Conservation (phyloP, 1,140 invertebrate species). For the Rhyacophila brunnea region DNA sequence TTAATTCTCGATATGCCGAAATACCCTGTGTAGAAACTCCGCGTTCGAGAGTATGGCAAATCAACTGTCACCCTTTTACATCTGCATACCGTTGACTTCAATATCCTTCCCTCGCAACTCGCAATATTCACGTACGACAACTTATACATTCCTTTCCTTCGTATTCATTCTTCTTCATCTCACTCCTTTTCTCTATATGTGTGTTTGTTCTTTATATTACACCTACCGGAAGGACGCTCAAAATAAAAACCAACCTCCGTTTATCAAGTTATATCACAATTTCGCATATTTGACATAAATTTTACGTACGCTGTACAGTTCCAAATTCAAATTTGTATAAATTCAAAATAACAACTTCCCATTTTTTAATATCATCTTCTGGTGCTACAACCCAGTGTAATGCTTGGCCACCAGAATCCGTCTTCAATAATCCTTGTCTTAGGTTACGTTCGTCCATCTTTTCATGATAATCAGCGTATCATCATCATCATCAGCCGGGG, state of each 20-base stretch:
- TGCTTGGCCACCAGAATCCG: too few relatives aligned
- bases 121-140: constrained; percentile 22
- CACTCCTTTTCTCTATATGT: constrained; percentile 2
- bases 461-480: too few relatives aligned
- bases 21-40: too few relatives aligned
- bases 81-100: constrained; percentile 27
- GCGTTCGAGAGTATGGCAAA: constrained; percentile 3
- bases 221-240: constrained; percentile 33
- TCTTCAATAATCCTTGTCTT: too few relatives aligned
- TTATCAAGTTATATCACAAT: constrained; percentile 35
- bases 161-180: constrained; percentile 1
- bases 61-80: constrained; percentile 26
- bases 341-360: too few relatives aligned
- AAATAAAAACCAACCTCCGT: constrained; percentile 34
- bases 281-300: background rate
- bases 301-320: background rate
- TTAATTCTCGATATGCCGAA: too few relatives aligned
- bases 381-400: too few relatives aligned
- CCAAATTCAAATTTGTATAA: too few relatives aligned
- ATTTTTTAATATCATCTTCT: too few relatives aligned
- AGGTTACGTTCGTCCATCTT: too few relatives aligned
- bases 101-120: constrained; percentile 21
- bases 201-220: background rate
- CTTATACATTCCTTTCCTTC: constrained; percentile 21
- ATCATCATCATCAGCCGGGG: too few relatives aligned